Base-by-base conservation (phyloP, 2,888 invertebrate genomes). In the Argyresthia goedartella region DNA sequence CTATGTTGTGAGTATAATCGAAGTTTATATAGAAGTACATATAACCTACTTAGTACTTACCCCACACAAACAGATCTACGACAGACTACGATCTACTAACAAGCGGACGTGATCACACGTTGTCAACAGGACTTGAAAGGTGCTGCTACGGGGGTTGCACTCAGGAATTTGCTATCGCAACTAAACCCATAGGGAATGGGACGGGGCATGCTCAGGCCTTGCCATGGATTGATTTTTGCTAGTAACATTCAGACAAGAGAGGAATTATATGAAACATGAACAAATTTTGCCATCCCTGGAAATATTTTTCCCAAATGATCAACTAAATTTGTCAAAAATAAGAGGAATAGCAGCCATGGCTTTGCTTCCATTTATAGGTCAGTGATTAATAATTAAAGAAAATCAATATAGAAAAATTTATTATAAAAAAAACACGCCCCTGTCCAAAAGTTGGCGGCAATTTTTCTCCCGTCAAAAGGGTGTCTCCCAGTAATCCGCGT, bases 121-220 rank as follows among this genome's bases (percentile, higher is more conserved):
- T 48, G 48, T 36, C 4, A 36, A 48, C 15, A 15, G 44, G 48
- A 48, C 36, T 13, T 10, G 11, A 14, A 13, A 11, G 15, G 34
- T 59, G 62, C 71, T 70, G 77, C 70, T 64, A 45, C 49, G 56
- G 50, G 61, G 61, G 63, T 69, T 63, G 67, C 73, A 76, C 68
- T 73, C 70, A 73, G 71, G 66, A 59, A 54, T 55, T 25, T 25
- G 8, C 56, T 57, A 65, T 41, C 60, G 71, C 74, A 76, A 76
- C 76, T 76, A 71, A 71, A 73, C 59, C 70, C 71, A 71, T 66
- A 60, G 33, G 7, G 11, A 34, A 41, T 7, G 16, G 35, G 47
- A 14, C 9, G 11, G 35, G 15, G 57, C 68, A 73, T 73, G 72
- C 71, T 4, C 25, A 25, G 10, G 39, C 63, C 60, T 61, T 63